phyloP scores from a whole-genome alignment of 2,797 vertebrate species.

The Enoplosus armatus region DNA sequence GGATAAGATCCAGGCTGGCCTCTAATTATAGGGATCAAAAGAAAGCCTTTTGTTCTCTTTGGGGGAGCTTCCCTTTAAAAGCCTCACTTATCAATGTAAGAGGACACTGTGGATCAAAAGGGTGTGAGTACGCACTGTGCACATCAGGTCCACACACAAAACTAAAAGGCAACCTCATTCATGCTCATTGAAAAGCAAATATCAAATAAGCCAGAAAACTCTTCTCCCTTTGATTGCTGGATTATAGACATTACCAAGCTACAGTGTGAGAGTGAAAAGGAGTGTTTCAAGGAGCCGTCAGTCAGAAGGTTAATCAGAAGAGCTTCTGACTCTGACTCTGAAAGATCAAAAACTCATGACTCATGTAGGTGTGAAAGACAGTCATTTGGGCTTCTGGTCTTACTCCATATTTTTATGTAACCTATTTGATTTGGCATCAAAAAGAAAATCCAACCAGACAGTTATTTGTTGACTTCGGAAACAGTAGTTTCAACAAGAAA shows the following conservation, averaged over 20 bases:
- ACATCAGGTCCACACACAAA: conserved; percentile 12
- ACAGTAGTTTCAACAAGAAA: not conserved
- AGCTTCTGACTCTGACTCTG: conserved; percentile 3
- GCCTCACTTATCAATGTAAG: conserved; percentile 40
- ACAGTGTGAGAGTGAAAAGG: conserved; percentile 3
- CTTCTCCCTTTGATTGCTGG: conserved; percentile 17
- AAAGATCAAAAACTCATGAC: conserved; percentile 20
- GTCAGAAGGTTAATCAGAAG: conserved; percentile 19
- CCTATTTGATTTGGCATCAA: not conserved
- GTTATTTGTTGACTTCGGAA: not conserved
- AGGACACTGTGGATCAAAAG: conserved; percentile 46
- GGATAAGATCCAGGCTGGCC: conserved; percentile 37
- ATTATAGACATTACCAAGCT: conserved; percentile 16
- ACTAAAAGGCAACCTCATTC: conserved; percentile 45
- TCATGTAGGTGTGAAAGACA: conserved; percentile 18
- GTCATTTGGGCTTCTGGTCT: not conserved
- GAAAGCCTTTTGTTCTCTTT: conserved; percentile 59
- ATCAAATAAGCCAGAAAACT: conserved; percentile 30
- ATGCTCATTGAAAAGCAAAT: conserved; percentile 55
- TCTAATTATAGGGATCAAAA: conserved; percentile 71
- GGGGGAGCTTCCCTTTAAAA: conserved; percentile 50
- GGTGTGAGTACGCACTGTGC: conserved; percentile 8
- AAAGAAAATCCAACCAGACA: not conserved
- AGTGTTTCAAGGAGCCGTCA: conserved; percentile 30
- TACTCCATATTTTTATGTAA: not conserved